Percentiles rank a stretch among this genome's conserved stretches.
Conservation (phyloP, 2,797 vertebrate species). For the Pantherophis vulpinus region DNA sequence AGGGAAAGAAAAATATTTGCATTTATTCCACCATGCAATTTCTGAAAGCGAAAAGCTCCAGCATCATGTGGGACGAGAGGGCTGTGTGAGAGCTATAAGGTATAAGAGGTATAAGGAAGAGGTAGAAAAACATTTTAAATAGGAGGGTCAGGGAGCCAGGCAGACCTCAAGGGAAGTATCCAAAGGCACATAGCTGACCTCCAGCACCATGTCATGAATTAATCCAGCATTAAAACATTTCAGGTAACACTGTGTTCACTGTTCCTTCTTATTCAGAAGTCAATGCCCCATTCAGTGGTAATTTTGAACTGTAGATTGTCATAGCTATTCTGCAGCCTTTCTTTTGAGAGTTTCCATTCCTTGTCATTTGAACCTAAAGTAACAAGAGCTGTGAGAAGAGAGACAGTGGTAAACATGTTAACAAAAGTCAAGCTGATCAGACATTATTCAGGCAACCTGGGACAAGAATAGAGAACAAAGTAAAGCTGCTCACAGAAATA, state of each 20-base stretch:
- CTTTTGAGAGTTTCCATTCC: slow-evolving; percentile 25
- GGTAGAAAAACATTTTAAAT: background rate
- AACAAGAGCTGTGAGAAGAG: slow-evolving; percentile 31
- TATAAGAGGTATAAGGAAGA: background rate
- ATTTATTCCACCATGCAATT: background rate
- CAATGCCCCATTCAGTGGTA: slow-evolving; percentile 10
- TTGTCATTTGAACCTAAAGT: slow-evolving; percentile 38
- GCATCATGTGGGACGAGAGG: background rate
- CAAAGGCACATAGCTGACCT: background rate
- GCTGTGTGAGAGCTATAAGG: background rate
- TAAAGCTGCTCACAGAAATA: slow-evolving; percentile 33
- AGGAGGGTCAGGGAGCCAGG: background rate
- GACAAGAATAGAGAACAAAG: background rate
- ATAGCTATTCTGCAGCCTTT: slow-evolving; percentile 15
- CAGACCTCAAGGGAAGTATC: background rate
- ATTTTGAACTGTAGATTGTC: background rate
- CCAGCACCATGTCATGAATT: slow-evolving; percentile 17
- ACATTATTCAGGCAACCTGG: slow-evolving; percentile 11
- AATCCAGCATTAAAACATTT: slow-evolving; percentile 9
- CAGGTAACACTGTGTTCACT: background rate
- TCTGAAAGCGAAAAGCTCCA: background rate
- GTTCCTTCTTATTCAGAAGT: slow-evolving; percentile 34
- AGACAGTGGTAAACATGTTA: slow-evolving; percentile 33
- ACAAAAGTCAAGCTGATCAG: background rate
- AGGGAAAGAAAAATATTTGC: background rate